Conservation (phyloP, 2,888 invertebrate species). For the Apodemia hepburni region DNA sequence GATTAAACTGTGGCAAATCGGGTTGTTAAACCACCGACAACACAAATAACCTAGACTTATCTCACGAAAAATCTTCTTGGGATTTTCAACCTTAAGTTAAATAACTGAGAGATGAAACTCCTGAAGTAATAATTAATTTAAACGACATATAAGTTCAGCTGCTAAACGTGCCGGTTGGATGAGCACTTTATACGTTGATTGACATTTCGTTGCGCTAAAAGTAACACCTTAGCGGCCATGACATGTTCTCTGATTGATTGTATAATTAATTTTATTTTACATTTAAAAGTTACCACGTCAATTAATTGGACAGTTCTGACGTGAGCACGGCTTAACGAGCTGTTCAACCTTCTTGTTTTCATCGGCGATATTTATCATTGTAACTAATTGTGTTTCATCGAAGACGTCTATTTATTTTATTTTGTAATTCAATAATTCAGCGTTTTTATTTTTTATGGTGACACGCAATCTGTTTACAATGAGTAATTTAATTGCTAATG, state of each 20-base stretch:
- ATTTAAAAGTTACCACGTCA: constrained; percentile 69
- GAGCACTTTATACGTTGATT: constrained; percentile 70
- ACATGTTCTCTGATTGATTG: constrained; percentile 73
- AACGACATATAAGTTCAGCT: constrained; percentile 36
- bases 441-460: constrained; percentile 31
- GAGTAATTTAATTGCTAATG: neutral
- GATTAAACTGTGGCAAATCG: constrained; percentile 72
- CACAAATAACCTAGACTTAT: constrained; percentile 23
- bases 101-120: constrained; percentile 40
- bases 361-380: constrained; percentile 47
- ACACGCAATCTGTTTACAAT: neutral
- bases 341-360: constrained; percentile 45
- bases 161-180: constrained; percentile 47
- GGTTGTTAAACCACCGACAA: constrained; percentile 59
- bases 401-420: constrained; percentile 11
- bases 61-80: neutral
- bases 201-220: constrained; percentile 74
- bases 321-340: constrained; percentile 63
- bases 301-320: constrained; percentile 74
- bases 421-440: constrained; percentile 15
- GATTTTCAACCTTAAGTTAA: constrained; percentile 35
- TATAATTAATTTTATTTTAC: constrained; percentile 76
- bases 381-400: constrained; percentile 48
- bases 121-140: constrained; percentile 19
- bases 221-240: constrained; percentile 72